Evolutionary conservation across 2,797 vertebrate genomes (phyloP), one percentile per base, ranked within the genome.

Genomic region (Danio tinwini): DNA sequence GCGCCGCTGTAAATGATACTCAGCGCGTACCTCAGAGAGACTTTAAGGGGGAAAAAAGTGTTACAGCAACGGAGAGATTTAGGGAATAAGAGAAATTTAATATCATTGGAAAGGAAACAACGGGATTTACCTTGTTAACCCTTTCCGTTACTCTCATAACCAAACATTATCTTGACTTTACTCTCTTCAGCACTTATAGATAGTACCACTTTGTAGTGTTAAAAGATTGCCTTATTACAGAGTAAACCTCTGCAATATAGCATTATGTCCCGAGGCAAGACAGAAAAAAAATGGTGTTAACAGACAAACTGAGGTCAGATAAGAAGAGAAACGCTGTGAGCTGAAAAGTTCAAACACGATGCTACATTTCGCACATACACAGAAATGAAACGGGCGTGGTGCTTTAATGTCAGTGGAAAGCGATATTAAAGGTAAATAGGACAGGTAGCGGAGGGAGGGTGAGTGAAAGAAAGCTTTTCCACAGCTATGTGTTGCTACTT

Each of bases 161-260:
- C 21, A 64, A 45, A 53, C 58, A 42, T 45, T 56, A 45, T 45
- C 21, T 55, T 70, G 37, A 21, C 16, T 58, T 64, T 17, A 16
- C 58, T 49, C 58, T 49, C 10, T 13, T 67, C 13, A 61, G 44
- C 61, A 37, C 37, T n/a, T n/a, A 53, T 29, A 81, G 63, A 81
- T 74, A 81, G 52, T 44, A 58, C 80, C 69, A 72, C 82, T 80
- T 81, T 84, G 85, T 87, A 85, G 89, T 90, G 37, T 65, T 59
- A 81, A 81, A 89, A 89, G 85, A 76, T 80, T 84, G 81, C 88
- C 85, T 93, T 92, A 93, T 93, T 92, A 93, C 87, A 93, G 92
- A 92, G 87, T 76, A 76, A 83, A 83, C 82, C 79, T 59, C 81
- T 83, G 85, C 90, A 91, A 91, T 92, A 91, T 89, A 89, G 75